Evolutionary conservation across 2,113 vertebrate genomes (phyloP), one percentile per base, ranked within the genome.

Genomic region (Strigops habroptila): DNA sequence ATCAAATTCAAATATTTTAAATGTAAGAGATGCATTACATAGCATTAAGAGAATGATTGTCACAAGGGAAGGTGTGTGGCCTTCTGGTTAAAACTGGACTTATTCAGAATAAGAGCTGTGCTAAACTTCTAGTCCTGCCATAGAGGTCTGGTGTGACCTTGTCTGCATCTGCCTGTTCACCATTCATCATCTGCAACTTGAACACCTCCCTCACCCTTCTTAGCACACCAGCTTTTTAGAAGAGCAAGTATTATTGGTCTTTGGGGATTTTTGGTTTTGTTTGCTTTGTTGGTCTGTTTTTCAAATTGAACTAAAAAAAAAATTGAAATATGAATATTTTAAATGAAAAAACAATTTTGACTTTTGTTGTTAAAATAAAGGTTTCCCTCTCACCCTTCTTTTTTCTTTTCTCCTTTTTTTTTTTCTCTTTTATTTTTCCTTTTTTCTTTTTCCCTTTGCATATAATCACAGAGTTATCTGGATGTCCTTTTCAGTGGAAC

Each of bases 1-100:
- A 92, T 84, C 25, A 15, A 62, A 92, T 92, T 91, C 37, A 73
- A 83, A 85, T 95, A 96, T 74, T 93, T 95, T 31, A 95, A 95
- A 92, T 88, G 82, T 80, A 95, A 97, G 91, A 89, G 64, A 60
- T 82, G 22, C 74, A 82, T 86, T 73, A 35, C 53, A 77, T 51
- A 64, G 49, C 57, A 84, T n/a, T 79, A 76, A 69, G 28, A 37
- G n/a, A 80, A 68, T 18, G 35, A 55, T 49, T 82, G 79, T 91
- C 86, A 75, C n/a, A 62, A 37, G 25, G 53, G 53, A 94, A 88
- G n/a, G 59, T 79, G 15, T 41, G 31, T 27, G 31, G 53, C 30
- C 18, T 69, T 76, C 24, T 88, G 64, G 5, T 53, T 86, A 93
- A 88, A 88, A 81, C 9, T 83, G 41, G 37, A 30, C 24, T 85